Conservation (phyloP, 1,140 invertebrate species). For the Agraylea sexmaculata region DNA sequence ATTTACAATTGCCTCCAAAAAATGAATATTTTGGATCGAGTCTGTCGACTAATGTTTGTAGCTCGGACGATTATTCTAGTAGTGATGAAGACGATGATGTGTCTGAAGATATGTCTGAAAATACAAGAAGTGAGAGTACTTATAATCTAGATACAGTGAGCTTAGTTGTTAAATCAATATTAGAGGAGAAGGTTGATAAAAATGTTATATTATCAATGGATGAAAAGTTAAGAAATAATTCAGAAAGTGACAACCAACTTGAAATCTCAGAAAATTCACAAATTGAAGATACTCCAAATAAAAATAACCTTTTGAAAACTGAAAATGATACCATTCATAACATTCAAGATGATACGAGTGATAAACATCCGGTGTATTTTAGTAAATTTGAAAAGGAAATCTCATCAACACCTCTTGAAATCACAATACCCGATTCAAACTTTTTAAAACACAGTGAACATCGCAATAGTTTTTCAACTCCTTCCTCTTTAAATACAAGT, state of each 20-base stretch:
- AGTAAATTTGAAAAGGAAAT: too few relatives aligned
- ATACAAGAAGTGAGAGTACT: constrained; percentile 26
- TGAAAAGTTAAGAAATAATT: constrained; percentile 26
- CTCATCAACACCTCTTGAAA: too few relatives aligned
- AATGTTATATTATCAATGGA: constrained; percentile 32
- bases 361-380: too few relatives aligned
- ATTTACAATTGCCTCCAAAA: constrained; percentile 33
- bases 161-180: constrained; percentile 40
- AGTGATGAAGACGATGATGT: constrained; percentile 39
- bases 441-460: too few relatives aligned
- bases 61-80: constrained; percentile 34
- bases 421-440: too few relatives aligned
- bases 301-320: too few relatives aligned
- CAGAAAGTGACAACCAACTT: constrained; percentile 2
- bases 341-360: too few relatives aligned
- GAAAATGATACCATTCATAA: too few relatives aligned
- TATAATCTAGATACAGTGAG: constrained; percentile 39
- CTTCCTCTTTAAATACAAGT: too few relatives aligned
- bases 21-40: constrained; percentile 29
- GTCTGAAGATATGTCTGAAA: constrained; percentile 25
- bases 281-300: background rate
- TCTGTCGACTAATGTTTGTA: constrained; percentile 32
- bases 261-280: background rate
- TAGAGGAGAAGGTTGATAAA: constrained; percentile 30
- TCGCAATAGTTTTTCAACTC: too few relatives aligned